Conservation (phyloP, 2,888 invertebrate genomes). For the Hedya salicella region DNA sequence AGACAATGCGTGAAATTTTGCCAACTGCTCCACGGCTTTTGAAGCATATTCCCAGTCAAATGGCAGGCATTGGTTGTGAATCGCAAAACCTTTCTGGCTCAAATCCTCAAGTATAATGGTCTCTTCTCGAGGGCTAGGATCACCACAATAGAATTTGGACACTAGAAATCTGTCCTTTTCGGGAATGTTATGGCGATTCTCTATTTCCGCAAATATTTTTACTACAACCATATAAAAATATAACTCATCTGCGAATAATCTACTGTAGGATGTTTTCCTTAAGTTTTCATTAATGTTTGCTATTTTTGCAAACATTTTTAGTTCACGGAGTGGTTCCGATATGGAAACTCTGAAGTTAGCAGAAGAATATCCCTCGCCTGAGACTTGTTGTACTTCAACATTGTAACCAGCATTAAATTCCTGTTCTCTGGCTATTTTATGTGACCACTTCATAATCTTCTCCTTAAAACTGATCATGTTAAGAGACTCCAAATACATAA, state of each 20-base stretch:
- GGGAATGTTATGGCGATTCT: conserved; percentile 25
- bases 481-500: background rate
- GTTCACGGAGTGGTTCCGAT: conserved; percentile 23
- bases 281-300: conserved; percentile 28
- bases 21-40: conserved; percentile 37
- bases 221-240: conserved; percentile 35
- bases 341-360: conserved; percentile 18
- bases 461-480: conserved; percentile 21
- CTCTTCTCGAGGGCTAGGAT: conserved; percentile 21
- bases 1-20: conserved; percentile 44
- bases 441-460: conserved; percentile 13
- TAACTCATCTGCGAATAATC: conserved; percentile 21
- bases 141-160: conserved; percentile 36
- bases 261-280: conserved; percentile 19
- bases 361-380: conserved; percentile 26
- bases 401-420: conserved; percentile 10
- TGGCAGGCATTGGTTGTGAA: conserved; percentile 25
- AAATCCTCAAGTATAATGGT: conserved; percentile 41
- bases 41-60: conserved; percentile 42
- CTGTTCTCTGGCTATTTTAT: conserved; percentile 19
- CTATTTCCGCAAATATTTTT: conserved; percentile 25
- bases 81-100: conserved; percentile 19
- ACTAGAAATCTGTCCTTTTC: conserved; percentile 32
- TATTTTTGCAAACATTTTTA: conserved; percentile 34
- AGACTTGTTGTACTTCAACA: conserved; percentile 15